Percentiles rank a stretch among this genome's conserved stretches.
These are phyloP conservation scores for Mnemiopsis leidyi DNA, from an alignment of 37 sponge, comb jelly and placozoan genomes.

Conservation along the genomic window DNA sequence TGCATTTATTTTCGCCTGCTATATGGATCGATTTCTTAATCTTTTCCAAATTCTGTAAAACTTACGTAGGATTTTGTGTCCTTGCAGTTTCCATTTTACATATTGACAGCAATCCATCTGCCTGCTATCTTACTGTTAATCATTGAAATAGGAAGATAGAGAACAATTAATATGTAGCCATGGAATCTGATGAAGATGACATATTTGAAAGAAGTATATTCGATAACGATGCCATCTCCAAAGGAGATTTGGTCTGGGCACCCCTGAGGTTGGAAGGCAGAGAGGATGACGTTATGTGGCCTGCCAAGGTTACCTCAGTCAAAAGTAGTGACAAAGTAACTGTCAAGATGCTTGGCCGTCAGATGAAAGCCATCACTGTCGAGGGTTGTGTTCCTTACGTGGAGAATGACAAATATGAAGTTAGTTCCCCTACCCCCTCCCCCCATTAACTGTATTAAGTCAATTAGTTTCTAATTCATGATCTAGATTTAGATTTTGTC, in stretches of 20 bases:
- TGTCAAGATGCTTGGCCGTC: constrained; percentile 35
- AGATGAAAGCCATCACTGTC: constrained; percentile 2
- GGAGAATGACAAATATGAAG: neutral
- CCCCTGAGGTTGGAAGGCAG: neutral
- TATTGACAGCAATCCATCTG: no score
- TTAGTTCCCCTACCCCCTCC: no score
- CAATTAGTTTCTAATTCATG: no score
- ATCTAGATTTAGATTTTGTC: no score
- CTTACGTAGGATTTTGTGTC: no score
- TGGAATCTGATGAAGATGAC: constrained; percentile 38
- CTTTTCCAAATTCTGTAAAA: no score
- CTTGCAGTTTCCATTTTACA: no score
- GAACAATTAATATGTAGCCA: neutral
- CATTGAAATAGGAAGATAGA: no score
- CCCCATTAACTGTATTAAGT: no score
- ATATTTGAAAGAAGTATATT: constrained; percentile 12
- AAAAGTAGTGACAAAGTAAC: neutral
- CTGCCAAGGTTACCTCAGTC: constrained; percentile 42
- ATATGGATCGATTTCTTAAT: no score
- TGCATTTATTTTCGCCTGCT: no score
- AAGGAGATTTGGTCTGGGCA: constrained; percentile 61
- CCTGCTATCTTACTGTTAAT: no score
- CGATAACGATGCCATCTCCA: neutral
- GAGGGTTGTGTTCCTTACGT: neutral
- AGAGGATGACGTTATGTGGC: neutral